Evolutionary conservation across 2,113 vertebrate species (phyloP).

Genomic region (Gymnocephalus cernua): DNA sequence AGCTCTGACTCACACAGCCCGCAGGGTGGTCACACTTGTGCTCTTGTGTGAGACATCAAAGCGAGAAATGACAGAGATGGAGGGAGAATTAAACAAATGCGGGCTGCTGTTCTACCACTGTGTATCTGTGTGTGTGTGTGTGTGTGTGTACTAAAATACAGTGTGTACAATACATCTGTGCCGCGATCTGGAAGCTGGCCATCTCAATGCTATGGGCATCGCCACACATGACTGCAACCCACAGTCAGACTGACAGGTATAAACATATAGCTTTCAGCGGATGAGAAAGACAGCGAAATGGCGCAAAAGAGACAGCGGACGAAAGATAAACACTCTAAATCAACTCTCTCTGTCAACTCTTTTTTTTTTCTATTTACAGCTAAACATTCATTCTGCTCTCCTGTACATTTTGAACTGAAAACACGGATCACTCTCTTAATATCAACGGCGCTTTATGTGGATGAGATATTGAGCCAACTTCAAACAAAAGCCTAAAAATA

Average conservation of each 20-base stretch:
- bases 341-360: constrained; percentile 15
- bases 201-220: constrained; percentile 65
- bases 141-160: constrained; percentile 3
- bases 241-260: constrained; percentile 73
- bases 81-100: constrained; percentile 62
- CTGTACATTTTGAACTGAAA: constrained; percentile 22
- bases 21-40: constrained; percentile 65
- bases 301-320: constrained; percentile 23
- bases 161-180: constrained; percentile 42
- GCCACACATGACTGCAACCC: constrained; percentile 75
- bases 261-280: constrained; percentile 64
- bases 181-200: constrained; percentile 58
- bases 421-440: constrained; percentile 39
- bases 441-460: constrained; percentile 34
- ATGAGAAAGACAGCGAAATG: constrained; percentile 10
- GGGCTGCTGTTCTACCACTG: constrained; percentile 41
- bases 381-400: constrained; percentile 36
- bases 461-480: constrained; percentile 27
- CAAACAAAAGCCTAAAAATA: constrained; percentile 15
- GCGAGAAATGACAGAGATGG: constrained; percentile 60
- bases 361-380: constrained; percentile 44
- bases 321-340: constrained; percentile 59
- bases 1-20: constrained; percentile 46
- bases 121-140: constrained; percentile 21
- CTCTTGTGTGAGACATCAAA: constrained; percentile 70